Evolutionary conservation across 2,797 vertebrate genomes (phyloP), one percentile per base, ranked within the genome.

Genomic region (Mionectes olivaceus): DNA sequence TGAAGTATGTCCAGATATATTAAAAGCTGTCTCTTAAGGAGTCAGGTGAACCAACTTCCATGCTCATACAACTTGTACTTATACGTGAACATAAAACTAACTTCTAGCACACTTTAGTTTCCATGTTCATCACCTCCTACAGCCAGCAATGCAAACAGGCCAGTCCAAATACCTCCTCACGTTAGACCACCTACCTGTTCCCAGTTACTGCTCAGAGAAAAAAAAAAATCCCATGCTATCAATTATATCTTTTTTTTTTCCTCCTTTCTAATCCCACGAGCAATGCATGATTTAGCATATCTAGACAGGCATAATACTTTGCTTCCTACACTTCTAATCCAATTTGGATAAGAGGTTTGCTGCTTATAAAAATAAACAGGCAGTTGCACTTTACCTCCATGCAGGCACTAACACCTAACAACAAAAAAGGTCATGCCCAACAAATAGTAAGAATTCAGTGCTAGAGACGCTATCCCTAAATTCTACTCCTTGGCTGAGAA

Each of bases 321-420:
- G 59, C 61, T 93, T 80, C 78, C 86, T 75, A 89, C 64, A 74
- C 46, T 61, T 83, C 49, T 87, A 95, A 97, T 95, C 81, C 89
- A 68, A 91, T 95, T 94, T 87, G 68, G 37, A 3, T 95, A 95
- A 95, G 88, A 95, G 90, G 83, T 89, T 95, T 96, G 80, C n/a
- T 57, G 68, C 83, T 89, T 87, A 75, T 61, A 95, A 95, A 95
- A 96, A 95, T 85, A 95, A 93, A 87, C 59, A 37, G n/a, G 46
- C 75, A 68, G 87, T 47, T 73, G 49, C 39, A 78, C 76, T 85
- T 90, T 7, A 78, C 57, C 39, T 83, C 52, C 63, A 2, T 11
- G 30, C 1, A 4, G 35, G 23, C 49, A 79, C 49, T 63, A 87
- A 81, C 41, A 80, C 19, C 21, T 67, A 73, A 74, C 13, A 65